Conservation (phyloP, 2,888 invertebrate genomes). For the Agrilus biguttatus region DNA sequence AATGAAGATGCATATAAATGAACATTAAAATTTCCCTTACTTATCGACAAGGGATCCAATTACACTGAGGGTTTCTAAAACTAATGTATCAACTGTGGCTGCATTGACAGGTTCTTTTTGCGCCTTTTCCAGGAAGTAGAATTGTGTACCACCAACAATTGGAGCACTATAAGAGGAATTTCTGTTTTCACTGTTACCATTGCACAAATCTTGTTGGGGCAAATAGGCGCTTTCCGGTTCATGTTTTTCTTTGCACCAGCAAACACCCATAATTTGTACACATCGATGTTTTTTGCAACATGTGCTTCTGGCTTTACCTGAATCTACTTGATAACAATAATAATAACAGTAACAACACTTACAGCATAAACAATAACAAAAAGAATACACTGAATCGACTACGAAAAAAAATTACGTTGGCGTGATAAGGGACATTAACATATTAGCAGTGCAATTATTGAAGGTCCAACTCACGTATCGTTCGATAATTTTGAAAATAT, state of each 20-base stretch:
- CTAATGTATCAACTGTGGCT: constrained; percentile 52
- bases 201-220: constrained; percentile 17
- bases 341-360: too few relatives aligned
- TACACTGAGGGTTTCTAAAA: constrained; percentile 64
- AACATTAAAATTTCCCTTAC: constrained; percentile 35
- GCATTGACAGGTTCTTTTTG: constrained; percentile 26
- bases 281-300: constrained; percentile 8
- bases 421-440: constrained; percentile 21
- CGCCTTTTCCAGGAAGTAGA: constrained; percentile 18
- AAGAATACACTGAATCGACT: constrained; percentile 5
- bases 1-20: background rate
- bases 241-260: constrained; percentile 56
- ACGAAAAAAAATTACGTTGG: constrained; percentile 20
- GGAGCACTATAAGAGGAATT: too few relatives aligned
- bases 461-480: constrained; percentile 3
- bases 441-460: constrained; percentile 14
- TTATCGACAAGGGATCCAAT: constrained; percentile 76
- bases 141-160: constrained; percentile 9
- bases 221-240: constrained; percentile 36
- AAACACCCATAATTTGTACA: constrained; percentile 52
- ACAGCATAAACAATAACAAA: constrained; percentile 4
- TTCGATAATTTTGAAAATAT: too few relatives aligned
- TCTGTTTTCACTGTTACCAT: constrained; percentile 4
- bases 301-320: constrained; percentile 1
- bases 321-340: background rate